Conservation (phyloP, 2,797 vertebrate genomes). For the Gastrophryne carolinensis region DNA sequence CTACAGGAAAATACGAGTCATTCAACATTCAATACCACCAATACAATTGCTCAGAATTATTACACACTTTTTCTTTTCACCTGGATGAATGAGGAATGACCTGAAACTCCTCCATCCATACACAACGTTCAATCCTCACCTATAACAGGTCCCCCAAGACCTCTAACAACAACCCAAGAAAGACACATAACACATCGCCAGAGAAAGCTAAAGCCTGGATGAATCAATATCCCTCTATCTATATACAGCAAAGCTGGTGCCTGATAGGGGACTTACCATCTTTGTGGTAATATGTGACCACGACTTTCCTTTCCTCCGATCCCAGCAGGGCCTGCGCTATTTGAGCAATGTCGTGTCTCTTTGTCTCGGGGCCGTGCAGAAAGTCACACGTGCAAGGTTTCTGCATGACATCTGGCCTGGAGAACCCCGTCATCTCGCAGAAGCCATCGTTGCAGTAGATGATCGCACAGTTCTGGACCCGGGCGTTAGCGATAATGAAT, state of each 20-base stretch:
- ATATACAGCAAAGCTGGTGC: neutral
- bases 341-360: slow-evolving; percentile 84
- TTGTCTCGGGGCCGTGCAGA: slow-evolving; percentile 90
- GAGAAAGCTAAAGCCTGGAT: neutral
- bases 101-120: neutral
- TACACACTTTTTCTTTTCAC: neutral
- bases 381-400: slow-evolving; percentile 97
- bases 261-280: slow-evolving; percentile 82
- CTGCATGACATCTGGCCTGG: slow-evolving; percentile 97
- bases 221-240: slow-evolving; percentile 17
- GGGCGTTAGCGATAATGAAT: slow-evolving; percentile 98
- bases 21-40: neutral
- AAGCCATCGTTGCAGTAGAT: slow-evolving; percentile 98
- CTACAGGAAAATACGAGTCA: too few relatives aligned
- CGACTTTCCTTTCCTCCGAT: slow-evolving; percentile 94
- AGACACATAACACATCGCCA: neutral
- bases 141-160: neutral
- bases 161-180: neutral
- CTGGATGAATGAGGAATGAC: neutral
- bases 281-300: slow-evolving; percentile 95
- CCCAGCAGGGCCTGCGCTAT: slow-evolving; percentile 89
- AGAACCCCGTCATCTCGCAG: slow-evolving; percentile 98
- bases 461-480: slow-evolving; percentile 96
- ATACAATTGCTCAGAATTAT: too few relatives aligned
- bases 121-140: neutral